A percentile compares a stretch with the other conserved stretches of the same genome.
phyloP scores from a whole-genome alignment of 2,113 vertebrate species.

The Rhabdomys dilectus region DNA sequence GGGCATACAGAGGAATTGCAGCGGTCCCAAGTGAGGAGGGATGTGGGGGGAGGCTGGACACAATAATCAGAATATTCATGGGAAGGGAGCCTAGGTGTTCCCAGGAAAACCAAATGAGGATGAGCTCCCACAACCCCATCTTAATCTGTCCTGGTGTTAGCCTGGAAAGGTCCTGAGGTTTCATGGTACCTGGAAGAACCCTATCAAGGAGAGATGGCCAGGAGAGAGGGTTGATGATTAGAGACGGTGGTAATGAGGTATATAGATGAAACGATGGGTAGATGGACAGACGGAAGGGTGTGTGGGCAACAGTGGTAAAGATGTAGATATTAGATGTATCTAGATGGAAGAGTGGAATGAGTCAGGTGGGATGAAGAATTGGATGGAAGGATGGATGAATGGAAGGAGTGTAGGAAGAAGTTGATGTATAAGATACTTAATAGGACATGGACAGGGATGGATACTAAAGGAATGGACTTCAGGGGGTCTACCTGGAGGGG shows the following conservation, averaged over 20 bases:
- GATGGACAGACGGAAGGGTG: neutral
- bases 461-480: neutral
- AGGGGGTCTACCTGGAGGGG: neutral
- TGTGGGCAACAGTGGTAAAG: neutral
- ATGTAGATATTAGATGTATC: neutral
- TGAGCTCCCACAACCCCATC: neutral
- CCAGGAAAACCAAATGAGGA: neutral
- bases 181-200: neutral
- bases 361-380: too few relatives aligned
- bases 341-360: too few relatives aligned
- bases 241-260: neutral
- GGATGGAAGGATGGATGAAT: neutral
- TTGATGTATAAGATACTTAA: neutral
- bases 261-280: neutral
- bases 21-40: neutral
- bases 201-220: neutral
- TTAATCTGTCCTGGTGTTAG: neutral
- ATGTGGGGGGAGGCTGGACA: neutral
- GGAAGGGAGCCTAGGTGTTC: neutral
- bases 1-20: neutral
- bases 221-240: neutral
- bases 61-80: slow-evolving; percentile 27
- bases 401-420: neutral
- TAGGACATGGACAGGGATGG: too few relatives aligned
- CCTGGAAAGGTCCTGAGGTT: neutral